Base-by-base conservation (phyloP, 2,888 invertebrate genomes). In the Didymodactylos carnosus region DNA sequence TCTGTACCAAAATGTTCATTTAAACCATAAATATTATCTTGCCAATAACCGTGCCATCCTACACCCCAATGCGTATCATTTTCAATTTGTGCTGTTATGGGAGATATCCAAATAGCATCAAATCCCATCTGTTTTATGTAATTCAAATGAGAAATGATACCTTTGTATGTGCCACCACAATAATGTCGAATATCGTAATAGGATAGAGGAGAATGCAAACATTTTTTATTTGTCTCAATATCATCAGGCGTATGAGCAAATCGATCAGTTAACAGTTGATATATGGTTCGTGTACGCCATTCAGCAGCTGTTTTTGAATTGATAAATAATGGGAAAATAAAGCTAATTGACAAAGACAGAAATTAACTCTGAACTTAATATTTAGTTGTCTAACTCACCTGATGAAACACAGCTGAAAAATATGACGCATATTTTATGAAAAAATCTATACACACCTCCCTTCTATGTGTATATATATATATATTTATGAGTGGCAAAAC, bases 101-200 rank as follows among this genome's bases (percentile, higher is more conserved):
- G 78, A 16, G 78, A 78, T 23, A 78, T 78, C 78, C 78, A 78
- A 16, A 78, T 78, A 7, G 78, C 78, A 46, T 78, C 76, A 16
- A 77, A 77, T 49, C 78, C 78, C 29, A 78, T 72, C 11, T 73
- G 73, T 39, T 76, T 51, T 5, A 78, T 77, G 71, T 78, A 78
- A 71, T 78, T 77, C 16, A 78, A 76, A 19, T 76, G 75, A 13
- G 75, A 43, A n/a, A 73, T 43, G 16, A 78, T 76, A 5, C 78
- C 78, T 29, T 69, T 69, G 40, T 76, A 78, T 1, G 76, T 77
- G 4, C 78, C 78, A 8, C 78, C 78, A 75, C 78, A 78, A 71
- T 77, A 78, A 35, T 73, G 69, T 6, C 76, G 40, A 13, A 78
- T 75, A 16, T 77, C 76, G 10, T 71, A 73, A 62, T 78, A 78